Percentiles rank a stretch among this genome's conserved stretches.
Evolutionary conservation across 2,888 invertebrate species (phyloP).

Genomic region (Papilio protenor): DNA sequence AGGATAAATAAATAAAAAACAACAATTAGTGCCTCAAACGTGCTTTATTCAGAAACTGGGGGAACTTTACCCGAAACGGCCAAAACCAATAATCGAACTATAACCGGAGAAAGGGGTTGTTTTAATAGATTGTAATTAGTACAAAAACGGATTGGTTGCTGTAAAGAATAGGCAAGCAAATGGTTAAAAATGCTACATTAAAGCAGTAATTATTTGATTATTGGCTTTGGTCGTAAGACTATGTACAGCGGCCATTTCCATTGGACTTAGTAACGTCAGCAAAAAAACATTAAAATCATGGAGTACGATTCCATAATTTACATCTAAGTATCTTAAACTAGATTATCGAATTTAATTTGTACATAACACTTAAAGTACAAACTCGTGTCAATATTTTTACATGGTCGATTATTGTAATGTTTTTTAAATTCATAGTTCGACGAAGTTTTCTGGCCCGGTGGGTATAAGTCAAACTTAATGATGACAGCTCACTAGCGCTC

Average conservation of each 20-base stretch:
- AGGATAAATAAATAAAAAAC: conserved; percentile 53
- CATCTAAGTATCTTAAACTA: conserved; percentile 8
- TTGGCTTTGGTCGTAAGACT: conserved; percentile 47
- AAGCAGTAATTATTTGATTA: background rate
- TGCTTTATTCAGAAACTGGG: conserved; percentile 79
- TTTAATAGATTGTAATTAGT: background rate
- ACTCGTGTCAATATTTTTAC: conserved; percentile 10
- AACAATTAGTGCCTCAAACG: conserved; percentile 75
- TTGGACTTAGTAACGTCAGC: conserved; percentile 30
- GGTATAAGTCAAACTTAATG: background rate
- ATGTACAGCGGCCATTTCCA: conserved; percentile 70
- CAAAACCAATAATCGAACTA: background rate
- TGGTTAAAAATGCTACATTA: background rate
- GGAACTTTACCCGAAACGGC: conserved; percentile 61
- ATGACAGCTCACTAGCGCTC: no score
- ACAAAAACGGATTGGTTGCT: background rate
- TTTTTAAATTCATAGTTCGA: background rate
- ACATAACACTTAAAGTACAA: conserved; percentile 33
- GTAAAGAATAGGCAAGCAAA: background rate
- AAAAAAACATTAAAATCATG: background rate
- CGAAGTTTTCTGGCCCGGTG: background rate
- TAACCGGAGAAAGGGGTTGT: background rate
- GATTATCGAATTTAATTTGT: conserved; percentile 38
- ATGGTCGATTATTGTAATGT: background rate
- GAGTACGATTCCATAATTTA: conserved; percentile 2